A percentile compares a stretch with the other conserved stretches of the same genome.
These are phyloP conservation scores for Cyclophora punctaria DNA, from an alignment of 2,888 invertebrate species.

Conservation along the genomic window DNA sequence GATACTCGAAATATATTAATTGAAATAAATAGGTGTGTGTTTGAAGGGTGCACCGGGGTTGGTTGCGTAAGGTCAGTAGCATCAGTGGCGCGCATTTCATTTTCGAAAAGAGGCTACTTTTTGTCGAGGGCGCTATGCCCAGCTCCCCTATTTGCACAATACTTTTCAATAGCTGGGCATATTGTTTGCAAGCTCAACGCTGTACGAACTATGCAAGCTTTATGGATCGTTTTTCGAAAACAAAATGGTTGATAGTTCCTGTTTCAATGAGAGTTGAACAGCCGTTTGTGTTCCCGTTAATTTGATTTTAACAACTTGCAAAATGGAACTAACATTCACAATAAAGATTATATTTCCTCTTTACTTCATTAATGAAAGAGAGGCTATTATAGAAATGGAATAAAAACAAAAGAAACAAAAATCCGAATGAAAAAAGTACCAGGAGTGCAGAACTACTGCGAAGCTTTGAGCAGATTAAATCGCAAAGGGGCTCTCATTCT, in stretches of 20 bases:
- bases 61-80: slow-evolving; percentile 49
- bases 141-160: slow-evolving; percentile 58
- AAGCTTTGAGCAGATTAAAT: slow-evolving; percentile 51
- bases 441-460: slow-evolving; percentile 32
- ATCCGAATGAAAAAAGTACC: slow-evolving; percentile 32
- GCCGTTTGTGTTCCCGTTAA: neutral
- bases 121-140: slow-evolving; percentile 35
- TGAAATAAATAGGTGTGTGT: too few species aligned
- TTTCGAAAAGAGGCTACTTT: slow-evolving; percentile 51
- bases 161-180: slow-evolving; percentile 56
- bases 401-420: slow-evolving; percentile 17
- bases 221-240: neutral
- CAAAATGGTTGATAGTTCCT: neutral
- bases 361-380: slow-evolving; percentile 1
- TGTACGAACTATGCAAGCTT: slow-evolving; percentile 19
- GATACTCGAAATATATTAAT: too few species aligned
- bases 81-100: slow-evolving; percentile 37
- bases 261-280: neutral
- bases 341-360: neutral
- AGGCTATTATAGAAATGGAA: slow-evolving; percentile 6
- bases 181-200: slow-evolving; percentile 45
- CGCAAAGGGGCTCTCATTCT: slow-evolving; percentile 46
- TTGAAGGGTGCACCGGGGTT: slow-evolving; percentile 15
- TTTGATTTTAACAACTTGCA: too few species aligned
- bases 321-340: too few species aligned